These are phyloP conservation scores for Phaethornis superciliosus DNA, from an alignment of 2,113 vertebrate genomes.

Conservation along the genomic window DNA sequence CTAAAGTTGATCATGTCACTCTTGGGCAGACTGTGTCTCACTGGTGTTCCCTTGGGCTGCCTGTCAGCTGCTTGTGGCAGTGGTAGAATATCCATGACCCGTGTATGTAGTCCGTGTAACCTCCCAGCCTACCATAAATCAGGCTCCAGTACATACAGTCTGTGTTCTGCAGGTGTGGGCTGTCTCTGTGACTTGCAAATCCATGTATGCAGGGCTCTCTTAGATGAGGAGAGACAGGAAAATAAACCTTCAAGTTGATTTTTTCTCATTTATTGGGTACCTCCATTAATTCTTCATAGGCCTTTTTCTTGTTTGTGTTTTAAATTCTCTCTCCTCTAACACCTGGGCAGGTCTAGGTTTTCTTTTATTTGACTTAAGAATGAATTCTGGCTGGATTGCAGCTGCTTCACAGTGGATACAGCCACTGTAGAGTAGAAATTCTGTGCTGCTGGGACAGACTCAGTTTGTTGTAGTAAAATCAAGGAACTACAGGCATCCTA, in stretches of 20 bases:
- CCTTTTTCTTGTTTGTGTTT: neutral
- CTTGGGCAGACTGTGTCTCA: neutral
- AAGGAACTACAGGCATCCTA: neutral
- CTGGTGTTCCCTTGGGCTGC: neutral
- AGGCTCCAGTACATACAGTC: neutral
- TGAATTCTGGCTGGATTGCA: neutral
- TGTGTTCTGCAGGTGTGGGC: neutral
- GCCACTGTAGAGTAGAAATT: neutral
- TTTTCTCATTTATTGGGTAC: neutral
- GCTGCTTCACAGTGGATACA: neutral
- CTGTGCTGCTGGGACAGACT: neutral
- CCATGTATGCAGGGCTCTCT: neutral
- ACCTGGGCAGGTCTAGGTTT: neutral
- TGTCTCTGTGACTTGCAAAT: neutral
- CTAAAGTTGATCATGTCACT: neutral
- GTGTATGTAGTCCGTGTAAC: neutral
- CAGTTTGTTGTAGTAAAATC: neutral
- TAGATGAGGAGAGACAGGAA: neutral
- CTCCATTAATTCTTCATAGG: neutral
- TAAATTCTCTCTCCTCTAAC: neutral
- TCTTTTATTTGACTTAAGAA: neutral
- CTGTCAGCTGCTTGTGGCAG: neutral
- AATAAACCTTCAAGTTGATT: neutral
- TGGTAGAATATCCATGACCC: neutral
- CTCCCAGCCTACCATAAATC: neutral